A percentile compares a stretch with the other conserved stretches of the same genome.
Evolutionary conservation across 1,140 invertebrate species (phyloP).

Genomic region (Stegodyphus dumicola): DNA sequence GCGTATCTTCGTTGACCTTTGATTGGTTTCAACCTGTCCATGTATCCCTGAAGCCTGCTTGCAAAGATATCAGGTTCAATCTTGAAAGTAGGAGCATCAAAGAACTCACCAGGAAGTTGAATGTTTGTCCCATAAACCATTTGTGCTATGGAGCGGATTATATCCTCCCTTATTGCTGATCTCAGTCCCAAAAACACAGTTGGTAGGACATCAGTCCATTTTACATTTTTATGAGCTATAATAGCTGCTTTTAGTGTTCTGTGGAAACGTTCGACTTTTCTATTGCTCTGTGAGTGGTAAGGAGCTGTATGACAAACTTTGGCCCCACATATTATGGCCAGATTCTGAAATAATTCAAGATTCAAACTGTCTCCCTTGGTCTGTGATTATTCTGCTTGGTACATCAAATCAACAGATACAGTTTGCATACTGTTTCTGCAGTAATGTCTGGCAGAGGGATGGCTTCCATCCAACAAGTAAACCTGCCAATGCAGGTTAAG

Average conservation of each 20-base stretch:
- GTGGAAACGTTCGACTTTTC: not conserved
- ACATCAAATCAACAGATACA: not conserved
- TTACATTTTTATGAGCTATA: conserved; percentile 1
- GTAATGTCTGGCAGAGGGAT: not conserved
- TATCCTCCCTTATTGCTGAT: not conserved
- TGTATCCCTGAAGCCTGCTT: not conserved
- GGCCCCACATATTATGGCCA: not conserved
- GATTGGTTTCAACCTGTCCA: not conserved
- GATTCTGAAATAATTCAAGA: not conserved
- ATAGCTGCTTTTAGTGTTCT: conserved; percentile 12
- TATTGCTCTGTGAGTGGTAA: conserved; percentile 4
- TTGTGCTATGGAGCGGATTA: not conserved
- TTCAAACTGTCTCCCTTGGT: conserved; percentile 11
- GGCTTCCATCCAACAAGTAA: not conserved
- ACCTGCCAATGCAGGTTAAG: not conserved
- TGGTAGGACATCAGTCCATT: conserved; percentile 1
- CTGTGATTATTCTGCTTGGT: not conserved
- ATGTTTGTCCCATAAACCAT: conserved; percentile 7
- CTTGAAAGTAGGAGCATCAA: not conserved
- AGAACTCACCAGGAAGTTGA: not conserved
- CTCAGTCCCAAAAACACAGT: not conserved
- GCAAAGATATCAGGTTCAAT: not conserved
- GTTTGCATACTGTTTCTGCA: conserved; percentile 15
- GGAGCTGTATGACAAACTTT: not conserved
- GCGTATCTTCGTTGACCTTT: not conserved